Base-by-base conservation (phyloP, 2,888 invertebrate genomes). In the Heliconius ethilla region DNA sequence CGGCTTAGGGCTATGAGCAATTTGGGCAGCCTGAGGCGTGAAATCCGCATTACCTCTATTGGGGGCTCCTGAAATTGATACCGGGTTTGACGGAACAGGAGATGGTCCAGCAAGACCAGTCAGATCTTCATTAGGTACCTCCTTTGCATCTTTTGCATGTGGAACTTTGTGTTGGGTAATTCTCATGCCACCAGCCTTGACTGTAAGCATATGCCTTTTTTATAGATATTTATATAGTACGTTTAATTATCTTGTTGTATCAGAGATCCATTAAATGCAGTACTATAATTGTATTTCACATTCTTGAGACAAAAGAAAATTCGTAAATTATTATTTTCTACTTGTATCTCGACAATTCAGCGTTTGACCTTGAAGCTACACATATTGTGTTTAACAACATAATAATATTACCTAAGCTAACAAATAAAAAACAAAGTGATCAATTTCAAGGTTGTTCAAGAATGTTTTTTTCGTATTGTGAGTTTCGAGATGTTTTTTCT, bases 171-270 rank as follows among this genome's bases (percentile, higher is more conserved):
- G 97, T 87, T 98, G 98, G 22, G 97, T 98, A 86, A 98, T 98
- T 83, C 98, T 95, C 98, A 98, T 98, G 3, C 98, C 98, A 75
- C 98, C 98, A 78, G 98, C 98, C 95, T 98, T 98, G 5, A 98
- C 98, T 98, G 91, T 75, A 22, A 62, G 74, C 63, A 40, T 40
- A 33, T 55, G n/a, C 13, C 33, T 33, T 27, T 29, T 75, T 29
- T 13, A 62, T 75, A 70, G 25, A 67, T 40, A 67, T 25, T 69
- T 25, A 25, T 25, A 69, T 6, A 67, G 33, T 59, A n/a, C 10
- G n/a, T 59, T 59, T 55, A 55, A 22, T 55, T n/a, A n/a, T n/a
- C 11, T n/a, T 22, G 2, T 33, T 66, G n/a, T n/a, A 67, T 22
- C 5, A 37, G 11, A 11, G n/a, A n/a, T 37, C 10, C n/a, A 13